These are phyloP conservation scores for Halichoeres trimaculatus DNA, from an alignment of 2,113 vertebrate genomes.

Conservation along the genomic window DNA sequence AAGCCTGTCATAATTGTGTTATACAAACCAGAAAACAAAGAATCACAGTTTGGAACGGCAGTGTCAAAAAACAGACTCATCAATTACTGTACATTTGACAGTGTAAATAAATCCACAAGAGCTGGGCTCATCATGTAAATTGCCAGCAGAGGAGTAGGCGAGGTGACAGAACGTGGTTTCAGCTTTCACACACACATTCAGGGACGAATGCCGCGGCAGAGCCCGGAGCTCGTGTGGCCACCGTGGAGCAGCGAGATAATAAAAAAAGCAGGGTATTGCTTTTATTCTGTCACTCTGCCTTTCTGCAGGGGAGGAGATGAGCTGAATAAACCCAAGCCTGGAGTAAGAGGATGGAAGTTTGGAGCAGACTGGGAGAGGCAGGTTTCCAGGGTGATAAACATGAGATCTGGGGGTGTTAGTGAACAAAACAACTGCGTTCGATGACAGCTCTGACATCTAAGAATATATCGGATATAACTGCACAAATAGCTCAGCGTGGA, in stretches of 20 bases:
- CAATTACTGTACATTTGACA: conserved; percentile 45
- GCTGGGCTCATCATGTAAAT: conserved; percentile 54
- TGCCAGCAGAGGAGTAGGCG: conserved; percentile 49
- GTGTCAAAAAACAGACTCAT: conserved; percentile 47
- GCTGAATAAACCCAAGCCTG: conserved; percentile 9
- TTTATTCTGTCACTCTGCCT: conserved; percentile 35
- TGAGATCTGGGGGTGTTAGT: conserved; percentile 19
- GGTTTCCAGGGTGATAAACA: conserved; percentile 31
- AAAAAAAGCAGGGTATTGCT: conserved; percentile 42
- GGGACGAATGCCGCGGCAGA: conserved; percentile 24
- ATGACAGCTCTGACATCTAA: conserved; percentile 35
- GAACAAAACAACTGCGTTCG: conserved; percentile 32
- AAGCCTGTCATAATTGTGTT: conserved; percentile 40
- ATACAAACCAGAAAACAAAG: conserved; percentile 44
- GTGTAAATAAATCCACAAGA: conserved; percentile 64
- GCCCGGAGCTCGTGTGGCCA: conserved; percentile 20
- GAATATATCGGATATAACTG: not conserved
- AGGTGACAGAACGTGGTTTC: conserved; percentile 58
- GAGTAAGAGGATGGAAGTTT: conserved; percentile 10
- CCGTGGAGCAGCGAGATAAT: conserved; percentile 27
- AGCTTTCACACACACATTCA: conserved; percentile 42
- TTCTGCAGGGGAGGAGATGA: conserved; percentile 9
- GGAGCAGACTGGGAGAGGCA: conserved; percentile 8
- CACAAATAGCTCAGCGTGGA: not conserved
- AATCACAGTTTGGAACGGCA: conserved; percentile 32